phyloP scores from a whole-genome alignment of 1,140 invertebrate genomes.

The Lysiphlebus fabarum region DNA sequence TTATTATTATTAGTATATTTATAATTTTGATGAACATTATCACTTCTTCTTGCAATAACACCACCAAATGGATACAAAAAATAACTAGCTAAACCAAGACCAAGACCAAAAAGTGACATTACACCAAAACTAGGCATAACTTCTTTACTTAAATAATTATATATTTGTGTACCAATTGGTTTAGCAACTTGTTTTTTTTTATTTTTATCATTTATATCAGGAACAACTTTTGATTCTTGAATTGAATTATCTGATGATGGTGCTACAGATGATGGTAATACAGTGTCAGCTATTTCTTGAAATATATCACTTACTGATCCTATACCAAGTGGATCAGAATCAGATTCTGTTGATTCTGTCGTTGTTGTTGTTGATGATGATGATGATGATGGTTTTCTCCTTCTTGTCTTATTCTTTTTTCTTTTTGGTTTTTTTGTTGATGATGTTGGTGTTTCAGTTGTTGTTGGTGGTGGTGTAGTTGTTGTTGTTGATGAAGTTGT shows the following conservation, averaged over 20 bases:
- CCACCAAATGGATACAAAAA: constrained; percentile 72
- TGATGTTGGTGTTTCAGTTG: background rate
- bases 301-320: constrained; percentile 2
- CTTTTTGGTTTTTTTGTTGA: constrained; percentile 36
- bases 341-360: background rate
- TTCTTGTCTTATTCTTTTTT: constrained; percentile 63
- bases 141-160: constrained; percentile 73
- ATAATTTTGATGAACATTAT: constrained; percentile 61
- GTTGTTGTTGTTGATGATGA: constrained; percentile 21
- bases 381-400: constrained; percentile 52
- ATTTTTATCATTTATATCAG: constrained; percentile 47
- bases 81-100: constrained; percentile 71
- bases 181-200: constrained; percentile 52
- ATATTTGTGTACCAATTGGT: constrained; percentile 69
- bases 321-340: background rate
- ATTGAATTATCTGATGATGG: constrained; percentile 39
- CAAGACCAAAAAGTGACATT: constrained; percentile 66
- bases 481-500: constrained; percentile 28
- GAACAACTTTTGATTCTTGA: constrained; percentile 50
- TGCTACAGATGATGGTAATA: constrained; percentile 33
- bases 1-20: constrained; percentile 46
- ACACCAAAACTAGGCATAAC: constrained; percentile 77
- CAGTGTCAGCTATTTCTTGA: constrained; percentile 25
- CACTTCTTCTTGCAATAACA: constrained; percentile 62
- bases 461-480: constrained; percentile 53